Evolutionary conservation across 2,113 vertebrate species (phyloP).

Genomic region (Larimichthys crocea): DNA sequence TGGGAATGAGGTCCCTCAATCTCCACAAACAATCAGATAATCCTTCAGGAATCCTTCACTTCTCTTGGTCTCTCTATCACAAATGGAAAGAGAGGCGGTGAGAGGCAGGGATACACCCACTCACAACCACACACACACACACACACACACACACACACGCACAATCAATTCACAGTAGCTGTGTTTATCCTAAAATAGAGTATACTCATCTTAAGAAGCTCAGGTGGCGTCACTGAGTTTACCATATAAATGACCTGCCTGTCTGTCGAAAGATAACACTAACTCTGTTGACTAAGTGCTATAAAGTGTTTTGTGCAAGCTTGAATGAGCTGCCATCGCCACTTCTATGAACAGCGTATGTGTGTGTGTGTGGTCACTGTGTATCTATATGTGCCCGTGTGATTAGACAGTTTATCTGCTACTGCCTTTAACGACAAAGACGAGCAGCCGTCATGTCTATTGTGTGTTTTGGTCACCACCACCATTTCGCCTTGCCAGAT

Average conservation of each 20-base stretch:
- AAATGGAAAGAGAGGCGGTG: conserved; percentile 46
- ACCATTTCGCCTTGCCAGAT: conserved; percentile 59
- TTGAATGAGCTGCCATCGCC: conserved; percentile 28
- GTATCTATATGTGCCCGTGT: conserved; percentile 18
- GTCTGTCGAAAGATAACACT: conserved; percentile 75
- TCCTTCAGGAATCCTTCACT: conserved; percentile 82
- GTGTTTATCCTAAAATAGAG: conserved; percentile 70
- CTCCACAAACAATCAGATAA: conserved; percentile 84
- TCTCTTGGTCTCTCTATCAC: conserved; percentile 75
- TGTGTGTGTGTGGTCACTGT: conserved; percentile 39
- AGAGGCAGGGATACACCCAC: conserved; percentile 41
- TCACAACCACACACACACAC: conserved; percentile 38
- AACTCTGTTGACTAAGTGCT: conserved; percentile 69
- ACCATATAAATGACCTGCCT: conserved; percentile 83
- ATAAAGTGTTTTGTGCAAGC: conserved; percentile 57
- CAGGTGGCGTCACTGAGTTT: conserved; percentile 76
- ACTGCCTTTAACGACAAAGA: conserved; percentile 38
- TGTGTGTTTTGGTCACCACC: conserved; percentile 63
- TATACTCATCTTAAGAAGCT: conserved; percentile 72
- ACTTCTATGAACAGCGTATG: conserved; percentile 33
- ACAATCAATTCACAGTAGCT: conserved; percentile 62
- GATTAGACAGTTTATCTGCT: conserved; percentile 51
- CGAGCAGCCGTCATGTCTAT: conserved; percentile 53
- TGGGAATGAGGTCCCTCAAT: conserved; percentile 81
- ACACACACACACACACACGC: not conserved